Evolutionary conservation across 2,888 invertebrate genomes (phyloP).

Genomic region (Drosophila suboccidentalis): DNA sequence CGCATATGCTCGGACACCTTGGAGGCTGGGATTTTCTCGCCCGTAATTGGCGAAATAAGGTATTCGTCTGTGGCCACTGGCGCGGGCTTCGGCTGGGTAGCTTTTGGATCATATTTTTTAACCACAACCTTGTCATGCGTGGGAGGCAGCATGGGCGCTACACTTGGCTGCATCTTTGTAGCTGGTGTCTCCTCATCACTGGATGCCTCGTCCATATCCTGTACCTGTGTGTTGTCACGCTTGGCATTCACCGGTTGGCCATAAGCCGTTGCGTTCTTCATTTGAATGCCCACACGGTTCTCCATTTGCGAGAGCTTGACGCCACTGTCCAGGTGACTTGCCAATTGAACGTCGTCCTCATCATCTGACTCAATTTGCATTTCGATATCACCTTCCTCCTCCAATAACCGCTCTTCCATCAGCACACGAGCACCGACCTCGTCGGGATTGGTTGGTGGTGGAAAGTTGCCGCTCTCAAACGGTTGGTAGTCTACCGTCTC

Average conservation of each 20-base stretch:
- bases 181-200: slow-evolving; percentile 89
- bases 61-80: slow-evolving; percentile 93
- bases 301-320: slow-evolving; percentile 89
- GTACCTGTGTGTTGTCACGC: slow-evolving; percentile 88
- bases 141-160: slow-evolving; percentile 92
- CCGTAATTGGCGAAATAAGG: slow-evolving; percentile 99
- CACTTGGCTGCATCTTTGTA: slow-evolving; percentile 81
- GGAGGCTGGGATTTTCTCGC: slow-evolving; percentile 98
- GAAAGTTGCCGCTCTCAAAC: slow-evolving; percentile 97
- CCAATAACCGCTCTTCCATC: slow-evolving; percentile 93
- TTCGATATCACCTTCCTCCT: slow-evolving; percentile 92
- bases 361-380: slow-evolving; percentile 96
- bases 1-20: slow-evolving; percentile 99
- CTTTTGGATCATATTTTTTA: slow-evolving; percentile 98
- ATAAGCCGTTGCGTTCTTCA: slow-evolving; percentile 86
- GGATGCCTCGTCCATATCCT: slow-evolving; percentile 97
- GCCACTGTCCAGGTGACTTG: slow-evolving; percentile 65
- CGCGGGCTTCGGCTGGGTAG: slow-evolving; percentile 87
- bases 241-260: slow-evolving; percentile 74
- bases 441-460: slow-evolving; percentile 98
- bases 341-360: slow-evolving; percentile 86
- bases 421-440: slow-evolving; percentile 98
- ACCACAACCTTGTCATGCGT: slow-evolving; percentile 97
- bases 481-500: slow-evolving; percentile 99
- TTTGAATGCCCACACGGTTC: slow-evolving; percentile 86